Evolutionary conservation across 2,797 vertebrate species (phyloP).

Genomic region (Pseudochirops cupreus): DNA sequence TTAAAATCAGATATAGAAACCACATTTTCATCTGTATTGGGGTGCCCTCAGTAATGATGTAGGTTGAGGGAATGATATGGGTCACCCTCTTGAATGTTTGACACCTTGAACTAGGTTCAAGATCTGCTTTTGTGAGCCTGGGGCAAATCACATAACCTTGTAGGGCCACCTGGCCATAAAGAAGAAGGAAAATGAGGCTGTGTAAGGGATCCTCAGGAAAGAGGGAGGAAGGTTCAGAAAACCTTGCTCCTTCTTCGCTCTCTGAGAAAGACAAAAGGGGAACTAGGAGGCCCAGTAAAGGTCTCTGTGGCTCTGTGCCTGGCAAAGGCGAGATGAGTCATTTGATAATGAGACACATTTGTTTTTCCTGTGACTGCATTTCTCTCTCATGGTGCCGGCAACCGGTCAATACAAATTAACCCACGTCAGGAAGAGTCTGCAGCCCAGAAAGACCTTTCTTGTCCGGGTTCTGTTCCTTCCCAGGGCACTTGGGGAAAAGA

Average conservation of each 20-base stretch:
- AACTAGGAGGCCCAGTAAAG: background rate
- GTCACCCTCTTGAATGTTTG: background rate
- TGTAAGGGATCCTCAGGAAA: background rate
- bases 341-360: constrained; percentile 6
- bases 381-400: background rate
- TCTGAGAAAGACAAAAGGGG: background rate
- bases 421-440: background rate
- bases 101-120: background rate
- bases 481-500: background rate
- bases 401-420: background rate
- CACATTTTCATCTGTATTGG: background rate
- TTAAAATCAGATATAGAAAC: background rate
- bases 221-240: background rate
- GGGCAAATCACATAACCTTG: background rate
- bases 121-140: background rate
- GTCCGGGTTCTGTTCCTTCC: background rate
- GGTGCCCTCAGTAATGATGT: background rate
- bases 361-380: background rate
- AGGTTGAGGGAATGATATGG: background rate
- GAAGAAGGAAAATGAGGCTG: background rate
- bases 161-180: background rate
- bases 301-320: background rate
- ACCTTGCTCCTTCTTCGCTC: background rate
- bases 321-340: background rate
- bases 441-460: background rate